Evolutionary conservation across 2,113 vertebrate genomes (phyloP).

Genomic region (Mormyrus iriodes): DNA sequence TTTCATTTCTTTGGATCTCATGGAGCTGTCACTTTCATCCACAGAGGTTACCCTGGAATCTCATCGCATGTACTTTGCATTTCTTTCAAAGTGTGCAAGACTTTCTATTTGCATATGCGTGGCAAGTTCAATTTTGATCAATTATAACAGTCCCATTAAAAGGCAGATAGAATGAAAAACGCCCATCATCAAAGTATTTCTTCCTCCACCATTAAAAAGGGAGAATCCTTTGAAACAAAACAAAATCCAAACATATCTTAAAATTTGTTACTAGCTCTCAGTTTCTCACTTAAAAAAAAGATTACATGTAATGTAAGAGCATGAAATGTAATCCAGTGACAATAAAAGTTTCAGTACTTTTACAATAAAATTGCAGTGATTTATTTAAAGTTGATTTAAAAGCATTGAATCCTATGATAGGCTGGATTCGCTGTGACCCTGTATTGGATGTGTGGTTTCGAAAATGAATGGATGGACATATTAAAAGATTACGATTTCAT

Average conservation of each 20-base stretch:
- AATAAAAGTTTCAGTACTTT: neutral
- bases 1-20: neutral
- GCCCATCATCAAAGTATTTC: neutral
- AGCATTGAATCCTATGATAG: neutral
- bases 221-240: neutral
- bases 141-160: slow-evolving; percentile 15
- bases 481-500: neutral
- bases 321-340: neutral
- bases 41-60: neutral
- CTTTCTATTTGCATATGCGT: slow-evolving; percentile 2
- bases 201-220: neutral
- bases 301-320: neutral
- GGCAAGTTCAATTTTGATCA: slow-evolving; percentile 14
- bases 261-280: neutral
- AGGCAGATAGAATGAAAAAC: neutral
- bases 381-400: neutral
- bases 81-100: slow-evolving; percentile 9
- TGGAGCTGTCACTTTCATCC: neutral
- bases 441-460: neutral
- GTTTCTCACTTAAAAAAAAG: neutral
- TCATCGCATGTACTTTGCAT: neutral
- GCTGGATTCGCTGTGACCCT: neutral
- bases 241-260: neutral
- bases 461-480: neutral
- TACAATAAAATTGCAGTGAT: neutral